Evolutionary conservation across 2,888 invertebrate species (phyloP).

Genomic region (Ecdyonurus torrentis): DNA sequence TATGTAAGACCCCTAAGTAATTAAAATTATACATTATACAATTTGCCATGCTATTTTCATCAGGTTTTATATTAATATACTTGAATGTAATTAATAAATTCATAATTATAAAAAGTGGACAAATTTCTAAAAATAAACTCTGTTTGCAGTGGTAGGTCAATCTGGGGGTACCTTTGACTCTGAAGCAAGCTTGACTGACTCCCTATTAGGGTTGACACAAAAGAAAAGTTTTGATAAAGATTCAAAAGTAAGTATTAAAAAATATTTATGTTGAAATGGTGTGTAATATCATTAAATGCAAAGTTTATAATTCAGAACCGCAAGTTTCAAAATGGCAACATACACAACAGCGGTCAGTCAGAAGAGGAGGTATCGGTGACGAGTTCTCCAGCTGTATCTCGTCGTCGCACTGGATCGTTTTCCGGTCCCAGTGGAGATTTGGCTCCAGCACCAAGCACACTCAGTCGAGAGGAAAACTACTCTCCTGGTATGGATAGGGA

Average conservation of each 20-base stretch:
- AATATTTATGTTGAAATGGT: neutral
- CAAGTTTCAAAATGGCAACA: slow-evolving; percentile 27
- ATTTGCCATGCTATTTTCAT: no score
- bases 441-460: slow-evolving; percentile 19
- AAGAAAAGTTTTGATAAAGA: slow-evolving; percentile 10
- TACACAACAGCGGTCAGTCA: slow-evolving; percentile 26
- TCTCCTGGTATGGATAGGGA: slow-evolving; percentile 30
- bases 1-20: no score
- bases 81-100: slow-evolving; percentile 2
- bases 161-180: slow-evolving; percentile 48
- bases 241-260: neutral
- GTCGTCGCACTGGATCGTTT: slow-evolving; percentile 49
- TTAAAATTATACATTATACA: no score
- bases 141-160: slow-evolving; percentile 39
- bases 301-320: slow-evolving; percentile 20
- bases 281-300: neutral
- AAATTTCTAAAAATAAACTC: neutral
- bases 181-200: slow-evolving; percentile 59
- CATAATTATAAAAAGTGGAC: neutral
- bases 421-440: slow-evolving; percentile 27
- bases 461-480: slow-evolving; percentile 26
- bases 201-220: slow-evolving; percentile 26
- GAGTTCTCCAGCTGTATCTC: slow-evolving; percentile 47
- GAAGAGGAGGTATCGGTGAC: slow-evolving; percentile 43
- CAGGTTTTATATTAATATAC: slow-evolving; percentile 3